phyloP scores from a whole-genome alignment of 2,113 vertebrate genomes.

The Podilymbus podiceps region DNA sequence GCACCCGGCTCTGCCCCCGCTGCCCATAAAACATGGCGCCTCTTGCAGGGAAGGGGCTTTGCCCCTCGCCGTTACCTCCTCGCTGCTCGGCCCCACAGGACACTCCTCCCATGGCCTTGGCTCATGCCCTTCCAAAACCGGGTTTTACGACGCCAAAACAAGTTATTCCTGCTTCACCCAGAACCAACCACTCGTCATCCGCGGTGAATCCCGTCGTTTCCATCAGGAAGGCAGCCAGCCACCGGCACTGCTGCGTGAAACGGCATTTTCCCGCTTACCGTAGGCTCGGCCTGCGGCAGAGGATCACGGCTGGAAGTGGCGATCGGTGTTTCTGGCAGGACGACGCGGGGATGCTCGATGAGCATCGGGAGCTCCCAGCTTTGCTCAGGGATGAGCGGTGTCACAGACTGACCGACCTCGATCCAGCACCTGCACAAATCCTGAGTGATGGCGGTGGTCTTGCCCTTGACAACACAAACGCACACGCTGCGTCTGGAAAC shows the following conservation, averaged over 20 bases:
- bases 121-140: not conserved
- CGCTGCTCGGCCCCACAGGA: not conserved
- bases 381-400: too few species aligned
- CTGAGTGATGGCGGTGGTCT: fast-evolving
- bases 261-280: fast-evolving
- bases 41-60: not conserved
- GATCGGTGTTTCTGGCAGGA: fast-evolving
- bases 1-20: not conserved
- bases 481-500: fast-evolving
- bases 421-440: not conserved
- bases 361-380: not conserved
- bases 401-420: not conserved
- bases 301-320: not conserved
- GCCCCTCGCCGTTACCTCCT: not conserved
- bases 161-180: not conserved
- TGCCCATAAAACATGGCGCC: fast-evolving
- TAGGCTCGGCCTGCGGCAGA: not conserved
- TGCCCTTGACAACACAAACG: not conserved
- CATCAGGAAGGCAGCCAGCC: not conserved
- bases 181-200: not conserved
- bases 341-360: not conserved
- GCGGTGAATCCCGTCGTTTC: fast-evolving
- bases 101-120: fast-evolving
- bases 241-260: too few species aligned
- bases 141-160: not conserved